phyloP scores from a whole-genome alignment of 2,888 invertebrate genomes.

The Parelbella ahira region DNA sequence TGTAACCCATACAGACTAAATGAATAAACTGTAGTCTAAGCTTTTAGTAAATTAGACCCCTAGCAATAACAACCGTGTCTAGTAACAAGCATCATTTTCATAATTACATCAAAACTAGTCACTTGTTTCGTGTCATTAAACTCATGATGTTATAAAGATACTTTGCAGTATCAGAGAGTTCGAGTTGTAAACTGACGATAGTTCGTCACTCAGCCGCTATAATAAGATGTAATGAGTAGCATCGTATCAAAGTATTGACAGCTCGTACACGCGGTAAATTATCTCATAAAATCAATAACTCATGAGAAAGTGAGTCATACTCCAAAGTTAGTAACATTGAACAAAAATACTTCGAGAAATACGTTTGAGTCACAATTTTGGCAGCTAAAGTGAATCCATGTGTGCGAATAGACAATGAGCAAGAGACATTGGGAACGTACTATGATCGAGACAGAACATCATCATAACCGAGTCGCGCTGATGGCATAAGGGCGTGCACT shows the following conservation, averaged over 20 bases:
- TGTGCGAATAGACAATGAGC: slow-evolving; percentile 48
- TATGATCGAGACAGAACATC: slow-evolving; percentile 38
- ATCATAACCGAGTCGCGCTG: slow-evolving; percentile 25
- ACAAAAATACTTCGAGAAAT: slow-evolving; percentile 49
- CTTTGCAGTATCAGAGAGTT: too few species aligned
- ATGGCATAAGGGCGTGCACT: slow-evolving; percentile 35
- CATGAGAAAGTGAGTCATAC: slow-evolving; percentile 35
- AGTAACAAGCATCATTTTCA: too few species aligned
- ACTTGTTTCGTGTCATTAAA: too few species aligned
- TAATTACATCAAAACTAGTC: too few species aligned
- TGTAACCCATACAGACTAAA: too few species aligned
- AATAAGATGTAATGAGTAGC: too few species aligned
- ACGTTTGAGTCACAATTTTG: slow-evolving; percentile 63
- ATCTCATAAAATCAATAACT: slow-evolving; percentile 22
- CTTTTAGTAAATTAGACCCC: too few species aligned
- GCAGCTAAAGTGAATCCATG: slow-evolving; percentile 54
- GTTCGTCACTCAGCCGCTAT: too few species aligned
- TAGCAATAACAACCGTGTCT: too few species aligned
- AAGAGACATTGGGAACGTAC: slow-evolving; percentile 35
- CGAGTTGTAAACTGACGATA: too few species aligned
- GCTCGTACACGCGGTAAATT: slow-evolving; percentile 5
- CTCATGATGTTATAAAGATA: too few species aligned
- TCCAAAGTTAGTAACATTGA: slow-evolving; percentile 51
- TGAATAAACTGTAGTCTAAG: too few species aligned
- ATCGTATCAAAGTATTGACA: slow-evolving; percentile 1